Conservation (phyloP, 2,888 invertebrate species). For the Synergus gifuensis region DNA sequence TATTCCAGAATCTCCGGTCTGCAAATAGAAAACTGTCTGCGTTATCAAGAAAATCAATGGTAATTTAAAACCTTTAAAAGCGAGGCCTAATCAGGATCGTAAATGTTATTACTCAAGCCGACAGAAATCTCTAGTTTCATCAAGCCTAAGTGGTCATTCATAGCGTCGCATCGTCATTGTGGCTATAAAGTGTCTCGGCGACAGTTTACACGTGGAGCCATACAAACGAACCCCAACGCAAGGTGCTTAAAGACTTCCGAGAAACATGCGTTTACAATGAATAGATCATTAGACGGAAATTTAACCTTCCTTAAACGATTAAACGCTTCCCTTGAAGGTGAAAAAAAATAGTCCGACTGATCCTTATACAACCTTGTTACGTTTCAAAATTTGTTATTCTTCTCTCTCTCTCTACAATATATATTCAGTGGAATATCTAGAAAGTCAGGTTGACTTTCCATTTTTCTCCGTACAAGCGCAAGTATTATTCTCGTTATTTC, state of each 20-base stretch:
- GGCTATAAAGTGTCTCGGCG: conserved; percentile 34
- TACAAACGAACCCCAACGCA: conserved; percentile 20
- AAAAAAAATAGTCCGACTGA: no score
- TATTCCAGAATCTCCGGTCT: neutral
- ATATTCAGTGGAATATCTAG: no score
- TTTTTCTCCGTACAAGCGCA: neutral
- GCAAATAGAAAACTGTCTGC: neutral
- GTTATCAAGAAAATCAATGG: conserved; percentile 7
- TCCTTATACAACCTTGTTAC: neutral
- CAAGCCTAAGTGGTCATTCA: conserved; percentile 26
- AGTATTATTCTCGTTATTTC: no score
- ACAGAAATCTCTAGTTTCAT: conserved; percentile 35
- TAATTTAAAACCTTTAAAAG: conserved; percentile 33
- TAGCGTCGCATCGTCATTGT: conserved; percentile 36
- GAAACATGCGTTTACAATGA: conserved; percentile 27
- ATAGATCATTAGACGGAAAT: conserved; percentile 22
- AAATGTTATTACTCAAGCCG: conserved; percentile 32
- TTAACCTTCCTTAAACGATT: neutral
- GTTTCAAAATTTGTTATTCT: neutral
- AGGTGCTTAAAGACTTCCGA: conserved; percentile 32
- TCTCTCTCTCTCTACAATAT: no score
- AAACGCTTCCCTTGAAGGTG: neutral
- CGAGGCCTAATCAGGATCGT: conserved; percentile 8
- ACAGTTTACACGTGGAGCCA: conserved; percentile 30
- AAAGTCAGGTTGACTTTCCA: no score